Conservation (phyloP, 1,140 invertebrate genomes). For the Apis dorsata region DNA sequence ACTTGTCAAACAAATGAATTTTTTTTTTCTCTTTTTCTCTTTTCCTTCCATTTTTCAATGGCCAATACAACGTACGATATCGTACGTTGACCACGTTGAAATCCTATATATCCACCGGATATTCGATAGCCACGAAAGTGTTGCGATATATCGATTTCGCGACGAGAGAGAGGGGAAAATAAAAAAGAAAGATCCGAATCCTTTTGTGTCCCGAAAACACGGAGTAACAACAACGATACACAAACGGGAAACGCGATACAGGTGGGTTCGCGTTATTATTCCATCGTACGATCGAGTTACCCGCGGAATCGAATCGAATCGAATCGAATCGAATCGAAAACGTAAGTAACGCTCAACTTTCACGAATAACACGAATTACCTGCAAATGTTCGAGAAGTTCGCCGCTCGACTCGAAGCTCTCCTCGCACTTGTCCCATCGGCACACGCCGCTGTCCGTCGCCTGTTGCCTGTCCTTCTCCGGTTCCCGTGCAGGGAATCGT, state of each 20-base stretch:
- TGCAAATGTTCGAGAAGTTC: conserved; percentile 94
- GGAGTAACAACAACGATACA: neutral
- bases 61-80: neutral
- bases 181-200: neutral
- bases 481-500: conserved; percentile 84
- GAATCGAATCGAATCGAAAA: too few relatives aligned
- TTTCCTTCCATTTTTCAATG: too few relatives aligned
- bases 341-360: too few relatives aligned
- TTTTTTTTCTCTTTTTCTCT: too few relatives aligned
- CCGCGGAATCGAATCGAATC: too few relatives aligned
- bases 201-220: neutral
- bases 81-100: neutral
- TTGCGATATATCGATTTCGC: conserved; percentile 26
- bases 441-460: conserved; percentile 83
- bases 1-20: too few relatives aligned
- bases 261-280: neutral
- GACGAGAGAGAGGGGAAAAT: neutral
- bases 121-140: conserved; percentile 14
- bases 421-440: conserved; percentile 92
- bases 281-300: neutral
- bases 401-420: conserved; percentile 87
- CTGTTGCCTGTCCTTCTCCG: conserved; percentile 74
- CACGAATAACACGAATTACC: conserved; percentile 75
- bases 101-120: neutral
- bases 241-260: conserved; percentile 16